Base-by-base conservation (phyloP, 2,888 invertebrate species). In the Epinotia brunnichana region DNA sequence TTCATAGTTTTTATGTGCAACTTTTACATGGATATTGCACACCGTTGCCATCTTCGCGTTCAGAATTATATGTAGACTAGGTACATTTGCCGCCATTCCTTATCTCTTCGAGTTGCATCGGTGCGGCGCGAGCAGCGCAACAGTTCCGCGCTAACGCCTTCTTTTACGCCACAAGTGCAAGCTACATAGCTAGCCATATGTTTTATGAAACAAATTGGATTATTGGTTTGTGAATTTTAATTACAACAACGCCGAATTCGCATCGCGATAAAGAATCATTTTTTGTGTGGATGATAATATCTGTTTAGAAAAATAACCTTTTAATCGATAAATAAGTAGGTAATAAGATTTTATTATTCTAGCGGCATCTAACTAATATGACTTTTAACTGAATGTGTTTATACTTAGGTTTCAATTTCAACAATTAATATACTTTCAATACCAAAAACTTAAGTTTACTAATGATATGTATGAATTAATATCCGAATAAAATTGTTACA, bases 141-240 rank as follows among this genome's bases (percentile, higher is more conserved):
- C 71, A 48, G 89, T 89, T 85, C 83, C 87, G 89, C 87, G 83
- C 90, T 86, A 86, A 79, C 88, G 90, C 88, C 78, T 82, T 76
- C 80, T 87, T 88, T 87, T 87, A 85, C 83, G 83, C 81, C 79
- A 83, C 82, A 83, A 81, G 80, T 81, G 71, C 61, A 85, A 87
- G 85, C 82, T 84, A 79, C 13, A 44, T n/a, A 53, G 10, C 15
- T 61, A 61, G 77, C 80, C 85, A 81, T 85, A 84, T 83, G 85
- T 83, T 87, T 86, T 86, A 84, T 87, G 85, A 86, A 87, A 84
- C 80, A 24, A 60, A 19, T 39, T 35, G 17, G 48, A 39, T 59
- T 53, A 62, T 29, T 24, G 29, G 24, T 11, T 17, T 24, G 24
- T 11, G 9, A 39, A 39, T 17, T 57, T 57, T 7, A 24, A 24